Evolutionary conservation across 2,113 vertebrate genomes (phyloP).

Genomic region (Rhinoderma darwinii): DNA sequence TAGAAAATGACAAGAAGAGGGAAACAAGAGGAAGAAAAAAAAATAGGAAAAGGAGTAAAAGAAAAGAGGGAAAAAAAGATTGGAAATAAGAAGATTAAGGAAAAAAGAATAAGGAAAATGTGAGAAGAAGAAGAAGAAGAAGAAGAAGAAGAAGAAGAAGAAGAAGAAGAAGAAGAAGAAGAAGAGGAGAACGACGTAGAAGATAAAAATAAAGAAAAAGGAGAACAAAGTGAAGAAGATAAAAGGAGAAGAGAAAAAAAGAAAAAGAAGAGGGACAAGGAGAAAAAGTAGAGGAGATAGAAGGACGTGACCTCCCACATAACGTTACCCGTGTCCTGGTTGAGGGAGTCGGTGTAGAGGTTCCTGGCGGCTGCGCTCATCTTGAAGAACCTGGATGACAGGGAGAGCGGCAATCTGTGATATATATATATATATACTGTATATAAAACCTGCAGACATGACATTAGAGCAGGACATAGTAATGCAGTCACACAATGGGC

Average conservation of each 20-base stretch:
- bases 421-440: no score
- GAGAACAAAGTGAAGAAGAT: neutral
- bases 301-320: neutral
- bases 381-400: constrained; percentile 36
- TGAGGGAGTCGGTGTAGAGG: neutral
- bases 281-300: neutral
- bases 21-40: neutral
- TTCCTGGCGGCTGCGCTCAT: constrained; percentile 28
- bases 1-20: neutral
- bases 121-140: neutral
- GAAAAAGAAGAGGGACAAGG: neutral
- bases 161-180: neutral
- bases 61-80: neutral
- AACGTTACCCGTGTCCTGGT: neutral
- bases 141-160: neutral
- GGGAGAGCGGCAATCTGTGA: neutral
- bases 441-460: neutral
- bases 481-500: neutral
- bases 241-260: neutral
- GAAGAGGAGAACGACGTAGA: neutral
- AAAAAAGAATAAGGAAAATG: neutral
- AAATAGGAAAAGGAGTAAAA: neutral
- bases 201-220: neutral
- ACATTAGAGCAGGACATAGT: neutral
- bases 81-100: neutral